Conservation (phyloP, 2,888 invertebrate species). For the Hydriomena furcata region DNA sequence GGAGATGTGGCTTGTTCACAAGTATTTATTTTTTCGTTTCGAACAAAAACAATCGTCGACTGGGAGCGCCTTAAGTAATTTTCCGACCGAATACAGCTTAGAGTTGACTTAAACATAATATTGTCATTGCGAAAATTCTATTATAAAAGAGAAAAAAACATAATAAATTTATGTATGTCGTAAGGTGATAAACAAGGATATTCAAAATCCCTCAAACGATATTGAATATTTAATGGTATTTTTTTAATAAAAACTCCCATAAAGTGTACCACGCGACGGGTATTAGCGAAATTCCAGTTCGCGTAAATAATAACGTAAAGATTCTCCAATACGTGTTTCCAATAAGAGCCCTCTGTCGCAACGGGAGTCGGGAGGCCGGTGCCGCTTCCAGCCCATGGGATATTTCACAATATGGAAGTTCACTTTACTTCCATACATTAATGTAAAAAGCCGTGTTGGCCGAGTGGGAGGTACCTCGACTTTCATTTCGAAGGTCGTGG, state of each 20-base stretch:
- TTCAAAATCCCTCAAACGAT: conserved; percentile 49
- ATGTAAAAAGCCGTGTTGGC: too few relatives aligned
- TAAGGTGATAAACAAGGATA: conserved; percentile 38
- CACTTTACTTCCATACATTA: background rate
- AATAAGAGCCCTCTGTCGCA: conserved; percentile 47
- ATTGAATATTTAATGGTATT: conserved; percentile 61
- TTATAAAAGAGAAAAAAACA: conserved; percentile 34
- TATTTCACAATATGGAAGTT: conserved; percentile 2
- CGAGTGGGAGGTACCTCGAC: too few relatives aligned
- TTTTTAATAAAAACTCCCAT: conserved; percentile 73
- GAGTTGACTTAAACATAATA: conserved; percentile 37
- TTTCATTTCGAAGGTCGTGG: too few relatives aligned
- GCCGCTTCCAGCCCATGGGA: conserved; percentile 2
- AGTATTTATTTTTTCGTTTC: too few relatives aligned
- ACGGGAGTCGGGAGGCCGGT: conserved; percentile 5
- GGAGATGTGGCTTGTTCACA: too few relatives aligned
- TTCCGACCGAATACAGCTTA: background rate
- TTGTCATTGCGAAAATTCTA: conserved; percentile 41
- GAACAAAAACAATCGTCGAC: too few relatives aligned
- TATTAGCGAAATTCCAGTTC: conserved; percentile 68
- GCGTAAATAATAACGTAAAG: conserved; percentile 75
- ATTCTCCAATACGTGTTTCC: conserved; percentile 70
- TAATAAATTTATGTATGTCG: conserved; percentile 22
- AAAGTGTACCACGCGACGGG: conserved; percentile 64
- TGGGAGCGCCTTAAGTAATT: too few relatives aligned